Evolutionary conservation across 2,888 invertebrate species (phyloP), one percentile per base, ranked within the genome.

Genomic region (Apomyelois bistriatella): DNA sequence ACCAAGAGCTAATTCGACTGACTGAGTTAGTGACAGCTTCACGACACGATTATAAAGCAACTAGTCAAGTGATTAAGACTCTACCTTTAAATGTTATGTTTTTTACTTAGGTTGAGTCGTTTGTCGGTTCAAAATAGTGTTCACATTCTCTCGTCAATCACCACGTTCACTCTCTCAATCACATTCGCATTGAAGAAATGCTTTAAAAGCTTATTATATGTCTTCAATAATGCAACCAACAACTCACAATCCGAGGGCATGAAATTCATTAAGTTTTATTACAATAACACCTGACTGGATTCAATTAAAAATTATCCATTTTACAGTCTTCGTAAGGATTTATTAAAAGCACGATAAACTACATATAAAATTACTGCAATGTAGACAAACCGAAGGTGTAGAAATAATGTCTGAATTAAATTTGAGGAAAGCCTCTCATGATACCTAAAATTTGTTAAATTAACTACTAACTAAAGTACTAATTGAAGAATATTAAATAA

Each of bases 241-340:
- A 53, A 57, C 60, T 64, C 60, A 55, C 58, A 65, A 55, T 61
- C 58, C 61, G 59, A 56, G 70, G 56, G 66, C 73, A 68, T 74
- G 69, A 76, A 80, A 76, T 74, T 68, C 55, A 59, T 66, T 70
- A 57, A 61, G 56, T 74, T 81, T 72, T 81, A 82, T 77, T 70
- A 67, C 72, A 55, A 57, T 60, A 69, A 72, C 85, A 85, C 85
- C 85, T 82, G 84, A 77, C 71, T 58, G 65, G 68, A 74, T 79
- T 83, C 72, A 85, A 86, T 86, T 81, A 83, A 84, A 79, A 82
- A 77, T 74, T 73, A 76, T 72, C 66, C 61, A 58, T 79, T 84
- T 81, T 78, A 83, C 70, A 67, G 74, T 70, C 72, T 68, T 62
- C 58, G 65, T 72, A 64, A 61, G 57, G 68, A 76, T 81, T 81